These are phyloP conservation scores for Oreochromis mossambicus DNA, from an alignment of 2,797 vertebrate species.

Conservation along the genomic window DNA sequence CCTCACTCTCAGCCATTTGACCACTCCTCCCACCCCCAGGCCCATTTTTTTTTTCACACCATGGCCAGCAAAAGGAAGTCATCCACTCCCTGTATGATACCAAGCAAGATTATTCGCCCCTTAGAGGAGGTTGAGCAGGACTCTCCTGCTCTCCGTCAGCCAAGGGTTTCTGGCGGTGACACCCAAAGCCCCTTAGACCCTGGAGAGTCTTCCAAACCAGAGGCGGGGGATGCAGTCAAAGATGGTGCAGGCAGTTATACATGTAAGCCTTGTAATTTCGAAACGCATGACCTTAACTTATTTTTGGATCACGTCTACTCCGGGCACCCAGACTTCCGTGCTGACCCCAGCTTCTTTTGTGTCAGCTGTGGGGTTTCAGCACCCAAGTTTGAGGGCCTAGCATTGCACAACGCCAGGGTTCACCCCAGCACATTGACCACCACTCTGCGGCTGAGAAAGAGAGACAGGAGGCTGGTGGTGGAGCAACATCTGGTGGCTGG, in stretches of 20 bases:
- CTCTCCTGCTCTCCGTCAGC: constrained; percentile 48
- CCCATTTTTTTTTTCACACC: background rate
- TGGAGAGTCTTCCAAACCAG: constrained; percentile 52
- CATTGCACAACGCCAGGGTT: constrained; percentile 85
- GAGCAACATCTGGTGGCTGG: constrained; percentile 81
- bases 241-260: constrained; percentile 77
- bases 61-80: constrained; percentile 99
- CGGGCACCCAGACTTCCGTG: constrained; percentile 87
- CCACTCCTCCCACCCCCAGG: background rate
- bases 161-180: constrained; percentile 44
- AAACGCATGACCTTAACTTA: constrained; percentile 85
- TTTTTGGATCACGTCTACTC: constrained; percentile 92
- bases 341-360: constrained; percentile 87
- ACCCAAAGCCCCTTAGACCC: constrained; percentile 44
- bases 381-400: constrained; percentile 89
- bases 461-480: constrained; percentile 78
- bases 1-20: constrained; percentile 25
- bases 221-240: constrained; percentile 43
- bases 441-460: constrained; percentile 82
- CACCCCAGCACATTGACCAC: constrained; percentile 79
- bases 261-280: constrained; percentile 89
- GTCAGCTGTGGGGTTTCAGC: constrained; percentile 83
- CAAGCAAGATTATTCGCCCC: constrained; percentile 80
- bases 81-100: constrained; percentile 98
- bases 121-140: constrained; percentile 76